Percentiles rank a stretch among this genome's conserved stretches.
Evolutionary conservation across 2,797 vertebrate species (phyloP).

Genomic region (Leptodactylus fallax): DNA sequence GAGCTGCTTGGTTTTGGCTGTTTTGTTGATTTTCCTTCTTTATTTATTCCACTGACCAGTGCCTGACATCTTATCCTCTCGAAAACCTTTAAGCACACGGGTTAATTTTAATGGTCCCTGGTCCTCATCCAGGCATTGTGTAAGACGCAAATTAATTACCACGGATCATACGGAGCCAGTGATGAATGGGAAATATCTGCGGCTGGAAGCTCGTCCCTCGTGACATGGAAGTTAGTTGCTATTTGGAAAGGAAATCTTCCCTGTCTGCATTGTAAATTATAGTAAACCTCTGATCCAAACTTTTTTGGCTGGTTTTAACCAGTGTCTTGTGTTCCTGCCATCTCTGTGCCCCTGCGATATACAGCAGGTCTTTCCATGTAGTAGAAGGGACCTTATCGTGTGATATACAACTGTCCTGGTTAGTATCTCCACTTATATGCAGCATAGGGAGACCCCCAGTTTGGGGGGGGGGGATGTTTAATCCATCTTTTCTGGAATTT

Average conservation of each 20-base stretch:
- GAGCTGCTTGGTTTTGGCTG: slow-evolving; percentile 43
- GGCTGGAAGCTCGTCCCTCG: background rate
- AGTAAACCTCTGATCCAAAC: slow-evolving; percentile 5
- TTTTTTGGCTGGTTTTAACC: background rate
- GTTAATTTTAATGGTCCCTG: slow-evolving; percentile 24
- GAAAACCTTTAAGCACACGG: slow-evolving; percentile 30
- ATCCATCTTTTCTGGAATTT: slow-evolving; percentile 73
- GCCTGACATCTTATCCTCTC: slow-evolving; percentile 23
- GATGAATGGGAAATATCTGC: slow-evolving; percentile 2
- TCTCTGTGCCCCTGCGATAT: background rate
- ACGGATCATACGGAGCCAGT: background rate
- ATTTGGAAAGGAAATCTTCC: slow-evolving; percentile 21
- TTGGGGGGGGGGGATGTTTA: too few species aligned
- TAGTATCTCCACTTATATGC: too few species aligned
- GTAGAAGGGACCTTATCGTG: background rate
- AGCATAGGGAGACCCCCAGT: too few species aligned
- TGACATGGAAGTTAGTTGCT: slow-evolving; percentile 16
- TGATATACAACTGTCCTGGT: background rate
- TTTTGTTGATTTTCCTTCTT: slow-evolving; percentile 25
- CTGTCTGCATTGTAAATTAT: slow-evolving; percentile 36
- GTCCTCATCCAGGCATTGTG: slow-evolving; percentile 28
- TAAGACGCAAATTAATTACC: slow-evolving; percentile 41
- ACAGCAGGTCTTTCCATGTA: too few species aligned
- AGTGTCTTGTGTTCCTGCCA: background rate
- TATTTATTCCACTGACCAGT: slow-evolving; percentile 37